These are phyloP conservation scores for Conops quadrifasciatus DNA, from an alignment of 2,888 invertebrate species.

Conservation along the genomic window DNA sequence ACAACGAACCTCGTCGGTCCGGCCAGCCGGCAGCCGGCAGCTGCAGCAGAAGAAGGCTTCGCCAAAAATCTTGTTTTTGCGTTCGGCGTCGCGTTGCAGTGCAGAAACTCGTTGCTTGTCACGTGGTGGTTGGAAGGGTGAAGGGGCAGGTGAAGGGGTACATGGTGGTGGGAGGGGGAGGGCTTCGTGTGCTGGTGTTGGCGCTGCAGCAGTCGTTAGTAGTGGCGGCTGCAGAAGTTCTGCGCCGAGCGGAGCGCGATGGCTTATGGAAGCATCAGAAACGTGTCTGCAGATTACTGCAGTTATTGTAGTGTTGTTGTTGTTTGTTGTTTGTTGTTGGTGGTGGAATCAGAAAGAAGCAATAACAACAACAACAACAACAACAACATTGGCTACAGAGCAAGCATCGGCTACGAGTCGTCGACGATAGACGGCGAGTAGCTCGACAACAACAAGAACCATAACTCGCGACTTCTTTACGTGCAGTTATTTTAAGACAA, in stretches of 20 bases:
- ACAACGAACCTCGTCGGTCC: constrained; percentile 17
- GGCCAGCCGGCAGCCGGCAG: constrained; percentile 6
- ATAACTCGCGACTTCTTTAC: constrained; percentile 13
- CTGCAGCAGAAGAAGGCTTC: constrained; percentile 18
- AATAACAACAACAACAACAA: constrained; percentile 10
- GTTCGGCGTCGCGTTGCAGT: neutral
- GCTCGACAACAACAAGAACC: neutral
- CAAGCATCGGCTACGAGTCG: neutral
- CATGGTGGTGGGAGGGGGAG: neutral
- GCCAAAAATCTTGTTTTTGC: constrained; percentile 27
- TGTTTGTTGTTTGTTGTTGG: constrained; percentile 3
- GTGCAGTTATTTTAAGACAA: constrained; percentile 26
- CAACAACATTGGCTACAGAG: neutral
- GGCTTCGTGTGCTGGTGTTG: neutral
- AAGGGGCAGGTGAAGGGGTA: neutral
- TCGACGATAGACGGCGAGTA: neutral
- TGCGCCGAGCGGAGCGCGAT: neutral
- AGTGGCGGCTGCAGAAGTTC: neutral
- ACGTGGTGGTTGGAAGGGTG: neutral
- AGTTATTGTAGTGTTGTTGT: neutral
- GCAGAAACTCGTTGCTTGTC: neutral
- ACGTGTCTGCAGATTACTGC: constrained; percentile 22
- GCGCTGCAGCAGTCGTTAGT: neutral
- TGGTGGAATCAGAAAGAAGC: neutral
- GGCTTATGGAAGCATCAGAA: neutral